Base-by-base conservation (phyloP, 1,140 invertebrate genomes). In the Heterodera schachtii region DNA sequence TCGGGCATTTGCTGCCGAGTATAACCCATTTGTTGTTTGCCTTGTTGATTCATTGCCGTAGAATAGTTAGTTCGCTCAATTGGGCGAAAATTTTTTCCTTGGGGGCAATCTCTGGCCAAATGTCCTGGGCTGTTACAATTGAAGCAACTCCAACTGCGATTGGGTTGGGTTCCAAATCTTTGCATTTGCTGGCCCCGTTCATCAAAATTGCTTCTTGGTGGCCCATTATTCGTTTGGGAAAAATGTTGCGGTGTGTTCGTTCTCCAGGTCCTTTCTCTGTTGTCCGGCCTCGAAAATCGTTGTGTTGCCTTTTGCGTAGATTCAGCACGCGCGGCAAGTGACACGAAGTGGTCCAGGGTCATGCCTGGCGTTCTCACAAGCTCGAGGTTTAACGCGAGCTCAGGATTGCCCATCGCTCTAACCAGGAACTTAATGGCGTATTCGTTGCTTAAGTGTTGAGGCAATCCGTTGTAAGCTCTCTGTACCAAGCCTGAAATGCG, bases 61-160 rank as follows among this genome's bases (percentile, higher is more conserved):
- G 16, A 5, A 11, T 2, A 16, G 67, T 70, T 70, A 2, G 8
- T 11, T 70, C n/a, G 67, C n/a, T 70, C 41, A 31, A 31, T 31
- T 31, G 31, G 0, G 31, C 31, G 31, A 31, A 31, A 9, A n/a
- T 3, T 31, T 70, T 43, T 3, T 70, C 21, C 21, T n/a, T 19
- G 67, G n/a, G 11, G 3, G 11, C 67, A 70, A 19, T 70, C 41
- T 70, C 67, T 70, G 8, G 21, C 41, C 67, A 70, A 43, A 70
- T 70, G 67, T 3, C 67, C 67, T 21, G 21, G n/a, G 8, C n/a
- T n/a, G 67, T 43, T 43, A 11, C 67, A 70, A 9, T 70, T 70
- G 41, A 16, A 70, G n/a, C 67, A 70, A 70, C n/a, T 70, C 67
- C 67, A 70, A 31, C 67, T 70, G 4, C 67, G 9, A 11, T 70